Conservation (phyloP, 23 tunicate genomes). For the Clavelina lepadiformis region DNA sequence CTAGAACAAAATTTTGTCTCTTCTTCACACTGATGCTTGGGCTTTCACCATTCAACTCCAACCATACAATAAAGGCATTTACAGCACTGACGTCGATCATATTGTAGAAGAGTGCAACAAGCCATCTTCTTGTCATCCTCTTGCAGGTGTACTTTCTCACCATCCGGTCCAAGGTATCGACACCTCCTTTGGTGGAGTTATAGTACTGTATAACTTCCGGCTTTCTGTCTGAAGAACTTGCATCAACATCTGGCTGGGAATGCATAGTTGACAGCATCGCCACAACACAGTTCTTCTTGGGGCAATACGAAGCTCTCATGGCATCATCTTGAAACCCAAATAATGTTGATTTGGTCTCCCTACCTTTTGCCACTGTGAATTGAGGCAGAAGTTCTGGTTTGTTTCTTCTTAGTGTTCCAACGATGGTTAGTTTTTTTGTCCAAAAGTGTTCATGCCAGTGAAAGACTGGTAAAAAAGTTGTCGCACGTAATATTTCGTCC, state of each 20-base stretch:
- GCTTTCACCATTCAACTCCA: background rate
- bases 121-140: slow-evolving; percentile 23
- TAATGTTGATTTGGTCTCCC: slow-evolving; percentile 4
- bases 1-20: slow-evolving; percentile 7
- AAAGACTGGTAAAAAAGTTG: slow-evolving; percentile 21
- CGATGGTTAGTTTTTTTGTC: slow-evolving; percentile 6
- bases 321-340: slow-evolving; percentile 20
- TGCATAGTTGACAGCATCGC: slow-evolving; percentile 19
- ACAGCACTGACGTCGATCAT: slow-evolving; percentile 22
- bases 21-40: slow-evolving; percentile 1
- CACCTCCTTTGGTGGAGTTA: slow-evolving; percentile 16
- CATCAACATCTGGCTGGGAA: background rate
- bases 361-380: slow-evolving; percentile 12
- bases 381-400: slow-evolving; percentile 15
- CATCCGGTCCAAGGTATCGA: slow-evolving; percentile 16
- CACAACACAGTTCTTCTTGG: slow-evolving; percentile 5
- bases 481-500: slow-evolving; percentile 14
- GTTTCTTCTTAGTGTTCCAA: slow-evolving; percentile 15
- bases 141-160: slow-evolving; percentile 26
- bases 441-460: slow-evolving; percentile 5
- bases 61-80: slow-evolving; percentile 12
- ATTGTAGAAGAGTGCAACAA: slow-evolving; percentile 16
- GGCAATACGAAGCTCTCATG: slow-evolving; percentile 13
- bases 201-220: slow-evolving; percentile 18
- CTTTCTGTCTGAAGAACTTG: slow-evolving; percentile 10